A percentile compares a stretch with the other conserved stretches of the same genome.
phyloP scores from a whole-genome alignment of 2,888 invertebrate genomes.

The Uropetala carovei region DNA sequence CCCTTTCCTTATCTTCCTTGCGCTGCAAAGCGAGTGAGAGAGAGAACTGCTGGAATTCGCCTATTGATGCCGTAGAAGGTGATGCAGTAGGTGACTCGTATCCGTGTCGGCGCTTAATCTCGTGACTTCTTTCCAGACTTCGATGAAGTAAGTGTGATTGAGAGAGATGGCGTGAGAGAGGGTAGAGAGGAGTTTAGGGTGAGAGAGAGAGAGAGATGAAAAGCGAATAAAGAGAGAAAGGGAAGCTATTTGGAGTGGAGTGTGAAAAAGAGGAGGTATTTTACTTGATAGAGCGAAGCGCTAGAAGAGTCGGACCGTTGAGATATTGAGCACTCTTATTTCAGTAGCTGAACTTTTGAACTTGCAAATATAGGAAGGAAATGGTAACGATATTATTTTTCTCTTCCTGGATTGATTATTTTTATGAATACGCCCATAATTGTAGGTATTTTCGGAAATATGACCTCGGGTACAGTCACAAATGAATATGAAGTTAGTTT shows the following conservation, averaged over 20 bases:
- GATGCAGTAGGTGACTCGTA: background rate
- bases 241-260: background rate
- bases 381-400: background rate
- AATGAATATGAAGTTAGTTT: no score
- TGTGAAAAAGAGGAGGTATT: background rate
- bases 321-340: background rate
- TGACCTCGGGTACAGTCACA: no score
- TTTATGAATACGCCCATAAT: no score
- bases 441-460: no score
- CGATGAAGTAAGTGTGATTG: background rate
- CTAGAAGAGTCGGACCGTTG: background rate
- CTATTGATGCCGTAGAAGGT: background rate
- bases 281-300: background rate
- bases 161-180: background rate
- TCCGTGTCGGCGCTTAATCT: slow-evolving; percentile 18
- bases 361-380: background rate
- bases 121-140: background rate
- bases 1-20: no score
- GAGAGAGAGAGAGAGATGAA: background rate
- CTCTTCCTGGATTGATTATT: no score
- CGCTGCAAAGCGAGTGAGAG: no score
- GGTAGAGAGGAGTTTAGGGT: background rate
- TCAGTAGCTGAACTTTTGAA: slow-evolving; percentile 10
- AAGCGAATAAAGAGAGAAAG: background rate
- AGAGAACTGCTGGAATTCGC: background rate